Conservation (phyloP, 1,140 invertebrate genomes). For the Phymastichus coffea region DNA sequence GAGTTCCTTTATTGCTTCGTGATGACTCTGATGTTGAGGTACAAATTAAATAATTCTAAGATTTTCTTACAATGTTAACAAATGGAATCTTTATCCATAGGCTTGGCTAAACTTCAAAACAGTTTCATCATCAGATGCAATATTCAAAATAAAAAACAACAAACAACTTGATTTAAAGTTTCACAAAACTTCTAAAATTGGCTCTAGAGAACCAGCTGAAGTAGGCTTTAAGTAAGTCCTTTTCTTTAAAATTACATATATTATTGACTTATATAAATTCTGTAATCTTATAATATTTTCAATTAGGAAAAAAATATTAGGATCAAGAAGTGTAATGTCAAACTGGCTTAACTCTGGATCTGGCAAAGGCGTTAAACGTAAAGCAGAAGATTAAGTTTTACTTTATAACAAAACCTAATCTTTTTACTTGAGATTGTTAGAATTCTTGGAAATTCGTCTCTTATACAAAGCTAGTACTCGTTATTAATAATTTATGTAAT, state of each 20-base stretch:
- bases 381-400: conserved; percentile 6
- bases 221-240: not conserved
- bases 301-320: conserved; percentile 10
- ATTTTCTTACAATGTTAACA: not conserved
- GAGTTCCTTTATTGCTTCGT: conserved; percentile 12
- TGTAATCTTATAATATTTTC: not conserved
- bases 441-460: no score
- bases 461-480: no score
- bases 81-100: not conserved
- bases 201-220: conserved; percentile 10
- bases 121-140: conserved; percentile 5
- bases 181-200: conserved; percentile 14
- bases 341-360: conserved; percentile 8
- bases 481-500: no score
- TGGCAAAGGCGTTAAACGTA: conserved; percentile 6
- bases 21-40: conserved; percentile 13
- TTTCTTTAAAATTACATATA: not conserved
- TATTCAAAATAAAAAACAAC: conserved; percentile 11
- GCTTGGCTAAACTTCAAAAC: conserved; percentile 16
- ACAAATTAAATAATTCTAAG: not conserved
- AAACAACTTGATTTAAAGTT: conserved; percentile 5
- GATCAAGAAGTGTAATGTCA: conserved; percentile 21
- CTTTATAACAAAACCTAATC: no score
- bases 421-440: no score
- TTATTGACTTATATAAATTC: not conserved